Base-by-base conservation (phyloP, 2,888 invertebrate species). In the Heliconius ethilla region DNA sequence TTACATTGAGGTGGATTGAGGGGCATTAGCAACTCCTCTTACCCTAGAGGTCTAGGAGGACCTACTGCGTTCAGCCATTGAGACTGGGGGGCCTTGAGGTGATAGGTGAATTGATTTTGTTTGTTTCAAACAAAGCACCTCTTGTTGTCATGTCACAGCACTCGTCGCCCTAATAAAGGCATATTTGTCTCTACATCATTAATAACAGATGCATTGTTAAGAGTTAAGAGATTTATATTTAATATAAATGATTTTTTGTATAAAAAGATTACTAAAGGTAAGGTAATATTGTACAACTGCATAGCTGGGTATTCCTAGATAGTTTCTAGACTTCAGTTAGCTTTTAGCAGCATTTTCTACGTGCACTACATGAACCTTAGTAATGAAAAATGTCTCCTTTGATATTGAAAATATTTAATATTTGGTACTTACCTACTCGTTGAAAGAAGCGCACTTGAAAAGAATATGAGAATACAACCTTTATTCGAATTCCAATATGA, bases 331-430 rank as follows among this genome's bases (percentile, higher is more conserved):
- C 33, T 59, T 72, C 33, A 72, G 70, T 55, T 70, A 27, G 55
- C 59, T 72, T 72, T 59, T 72, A 72, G 29, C 59, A 59, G 72
- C 13, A 59, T 59, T 72, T n/a, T 59, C 59, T 72, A 37, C 29
- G 72, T 55, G 55, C 72, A 25, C 37, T 59, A 59, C 59, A 59
- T 37, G 37, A 33, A 72, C 55, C 25, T 59, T 33, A n/a, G n/a
- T 72, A 59, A 72, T 72, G 72, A 72, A 72, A 72, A 72, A 59
- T 72, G 59, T 59, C 72, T 72, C 59, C 33, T 72, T 72, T 72
- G 13, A 59, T 59, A 72, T 72, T 72, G 33, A 72, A 59, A 72
- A 72, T 72, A 59, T 72, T 59, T 72, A 70, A 70, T 70, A 70
- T 70, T 55, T 29, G 33, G 6, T 27, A 27, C 27, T 69, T 70